Conservation (phyloP, 2,797 vertebrate genomes). For the Steatocranus sp. region DNA sequence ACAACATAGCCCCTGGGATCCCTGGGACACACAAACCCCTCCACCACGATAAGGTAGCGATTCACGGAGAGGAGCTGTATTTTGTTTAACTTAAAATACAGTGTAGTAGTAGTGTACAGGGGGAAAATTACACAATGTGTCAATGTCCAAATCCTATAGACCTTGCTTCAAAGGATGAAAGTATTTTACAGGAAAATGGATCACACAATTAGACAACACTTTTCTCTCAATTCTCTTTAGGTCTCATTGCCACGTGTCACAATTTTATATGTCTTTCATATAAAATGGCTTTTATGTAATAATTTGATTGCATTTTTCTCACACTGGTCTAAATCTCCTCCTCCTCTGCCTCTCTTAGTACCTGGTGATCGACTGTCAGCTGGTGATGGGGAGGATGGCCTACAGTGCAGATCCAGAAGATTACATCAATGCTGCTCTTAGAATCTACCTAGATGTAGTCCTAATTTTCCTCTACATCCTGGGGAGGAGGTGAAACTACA, state of each 20-base stretch:
- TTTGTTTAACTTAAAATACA: not conserved
- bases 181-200: no score
- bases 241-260: not conserved
- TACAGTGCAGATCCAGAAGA: conserved; percentile 83
- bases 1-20: no score
- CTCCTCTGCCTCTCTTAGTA: conserved; percentile 66
- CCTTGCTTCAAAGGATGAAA: no score
- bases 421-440: conserved; percentile 83
- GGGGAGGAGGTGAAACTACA: conserved; percentile 55
- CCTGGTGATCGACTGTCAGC: conserved; percentile 82
- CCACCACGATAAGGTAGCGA: no score
- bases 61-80: no score
- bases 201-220: no score
- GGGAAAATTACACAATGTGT: no score
- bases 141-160: no score
- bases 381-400: conserved; percentile 81
- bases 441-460: conserved; percentile 87
- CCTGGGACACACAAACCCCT: no score
- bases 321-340: not conserved
- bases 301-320: not conserved
- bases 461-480: conserved; percentile 87
- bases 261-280: not conserved
- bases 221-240: not conserved
- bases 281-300: not conserved
- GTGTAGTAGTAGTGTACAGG: no score